These are phyloP conservation scores for Phaenicophaeus curvirostris DNA, from an alignment of 2,797 vertebrate genomes.

Conservation along the genomic window DNA sequence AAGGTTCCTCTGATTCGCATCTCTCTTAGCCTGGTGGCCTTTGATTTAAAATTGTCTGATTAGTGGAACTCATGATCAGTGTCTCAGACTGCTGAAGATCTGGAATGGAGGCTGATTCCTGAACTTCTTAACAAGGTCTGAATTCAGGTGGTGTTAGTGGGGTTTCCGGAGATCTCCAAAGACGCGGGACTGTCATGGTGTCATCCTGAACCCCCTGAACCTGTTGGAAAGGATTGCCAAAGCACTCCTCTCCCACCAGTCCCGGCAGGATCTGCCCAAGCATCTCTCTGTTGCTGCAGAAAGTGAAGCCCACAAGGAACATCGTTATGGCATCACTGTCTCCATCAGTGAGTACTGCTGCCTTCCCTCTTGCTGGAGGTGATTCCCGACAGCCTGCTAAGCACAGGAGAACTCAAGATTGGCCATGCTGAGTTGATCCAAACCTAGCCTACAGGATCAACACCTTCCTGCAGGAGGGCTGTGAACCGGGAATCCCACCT, in stretches of 20 bases:
- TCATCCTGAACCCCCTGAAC: neutral
- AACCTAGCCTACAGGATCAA: neutral
- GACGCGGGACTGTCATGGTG: rapidly evolving
- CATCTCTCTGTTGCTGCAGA: neutral
- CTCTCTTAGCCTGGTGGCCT: constrained; percentile 51
- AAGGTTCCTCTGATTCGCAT: constrained; percentile 38
- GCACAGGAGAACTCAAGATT: neutral
- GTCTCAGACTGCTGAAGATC: constrained; percentile 9
- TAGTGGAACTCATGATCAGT: neutral
- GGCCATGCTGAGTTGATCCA: neutral
- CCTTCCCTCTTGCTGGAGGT: neutral
- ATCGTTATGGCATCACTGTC: neutral
- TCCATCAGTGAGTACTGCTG: neutral
- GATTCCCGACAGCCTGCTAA: neutral
- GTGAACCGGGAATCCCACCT: neutral
- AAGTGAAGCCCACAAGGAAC: neutral
- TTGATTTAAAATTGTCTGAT: constrained; percentile 47
- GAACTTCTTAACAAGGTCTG: neutral
- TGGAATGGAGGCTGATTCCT: neutral
- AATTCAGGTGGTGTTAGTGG: neutral
- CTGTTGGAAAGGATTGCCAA: neutral
- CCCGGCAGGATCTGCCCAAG: neutral
- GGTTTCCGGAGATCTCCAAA: neutral
- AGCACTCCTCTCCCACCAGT: neutral
- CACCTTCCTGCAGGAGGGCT: neutral